Percentiles rank a stretch among this genome's conserved stretches.
These are phyloP conservation scores for Triplophysa rosa DNA, from an alignment of 2,113 vertebrate genomes.

Conservation along the genomic window DNA sequence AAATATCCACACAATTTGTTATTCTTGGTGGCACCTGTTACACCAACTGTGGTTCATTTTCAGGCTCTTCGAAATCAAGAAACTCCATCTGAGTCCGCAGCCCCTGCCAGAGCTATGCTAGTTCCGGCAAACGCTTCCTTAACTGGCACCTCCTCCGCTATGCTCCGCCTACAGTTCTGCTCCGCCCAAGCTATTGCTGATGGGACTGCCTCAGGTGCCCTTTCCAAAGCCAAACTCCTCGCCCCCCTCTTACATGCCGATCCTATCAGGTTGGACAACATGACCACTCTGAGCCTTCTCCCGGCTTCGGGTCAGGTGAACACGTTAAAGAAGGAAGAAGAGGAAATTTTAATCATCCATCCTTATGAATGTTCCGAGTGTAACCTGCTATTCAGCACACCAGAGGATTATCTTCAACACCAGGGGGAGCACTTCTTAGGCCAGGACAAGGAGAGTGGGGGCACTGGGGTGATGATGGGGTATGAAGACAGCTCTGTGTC, in stretches of 20 bases:
- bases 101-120: constrained; percentile 57
- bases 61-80: constrained; percentile 64
- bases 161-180: constrained; percentile 79
- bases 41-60: neutral
- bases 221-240: constrained; percentile 62
- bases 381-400: constrained; percentile 81
- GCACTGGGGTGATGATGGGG: constrained; percentile 69
- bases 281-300: constrained; percentile 60
- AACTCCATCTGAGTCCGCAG: constrained; percentile 49
- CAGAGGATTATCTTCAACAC: constrained; percentile 87
- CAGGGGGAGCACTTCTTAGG: constrained; percentile 86
- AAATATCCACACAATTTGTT: neutral
- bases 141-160: constrained; percentile 69
- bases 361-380: constrained; percentile 90
- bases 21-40: neutral
- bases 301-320: constrained; percentile 48
- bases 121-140: constrained; percentile 63
- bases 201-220: constrained; percentile 49
- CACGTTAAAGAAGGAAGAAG: constrained; percentile 46
- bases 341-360: constrained; percentile 75
- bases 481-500: constrained; percentile 76
- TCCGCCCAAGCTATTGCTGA: constrained; percentile 76
- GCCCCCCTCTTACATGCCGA: constrained; percentile 58
- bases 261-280: constrained; percentile 46
- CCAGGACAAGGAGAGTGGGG: constrained; percentile 81